Evolutionary conservation across 2,888 invertebrate genomes (phyloP).

Genomic region (Andrena dorsata): DNA sequence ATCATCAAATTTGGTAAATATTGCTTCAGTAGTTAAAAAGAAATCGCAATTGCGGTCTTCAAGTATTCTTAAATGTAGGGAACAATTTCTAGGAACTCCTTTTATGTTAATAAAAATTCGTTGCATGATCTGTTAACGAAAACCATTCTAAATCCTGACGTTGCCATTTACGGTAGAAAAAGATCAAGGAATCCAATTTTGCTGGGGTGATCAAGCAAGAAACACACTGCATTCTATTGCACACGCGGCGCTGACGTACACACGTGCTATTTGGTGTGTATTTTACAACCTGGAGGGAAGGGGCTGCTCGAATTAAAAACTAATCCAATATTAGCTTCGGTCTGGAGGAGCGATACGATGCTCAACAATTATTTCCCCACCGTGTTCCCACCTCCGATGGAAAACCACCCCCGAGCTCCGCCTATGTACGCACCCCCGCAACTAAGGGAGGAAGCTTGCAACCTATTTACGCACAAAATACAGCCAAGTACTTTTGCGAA

Average conservation of each 20-base stretch:
- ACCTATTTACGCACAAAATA: constrained; percentile 7
- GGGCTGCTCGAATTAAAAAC: constrained; percentile 79
- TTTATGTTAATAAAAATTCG: neutral
- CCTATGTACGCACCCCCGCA: constrained; percentile 2
- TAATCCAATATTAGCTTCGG: constrained; percentile 78
- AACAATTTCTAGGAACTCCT: no score
- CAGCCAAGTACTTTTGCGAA: constrained; percentile 6
- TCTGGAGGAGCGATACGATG: constrained; percentile 66
- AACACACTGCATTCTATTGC: neutral
- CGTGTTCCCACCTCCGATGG: constrained; percentile 14
- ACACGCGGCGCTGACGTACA: neutral
- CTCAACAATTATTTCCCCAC: constrained; percentile 72
- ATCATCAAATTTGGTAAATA: no score
- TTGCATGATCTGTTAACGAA: neutral
- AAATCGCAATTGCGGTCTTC: no score
- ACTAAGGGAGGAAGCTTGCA: constrained; percentile 17
- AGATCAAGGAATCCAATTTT: neutral
- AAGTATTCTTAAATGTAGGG: no score
- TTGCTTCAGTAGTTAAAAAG: no score
- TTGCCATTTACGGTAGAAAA: neutral
- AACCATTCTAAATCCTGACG: neutral
- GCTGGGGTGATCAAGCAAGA: neutral
- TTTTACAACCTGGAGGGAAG: constrained; percentile 20
- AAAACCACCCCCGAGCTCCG: constrained; percentile 36
- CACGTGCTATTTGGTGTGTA: constrained; percentile 13